A percentile compares a stretch with the other conserved stretches of the same genome.
These are phyloP conservation scores for Brachionus asplanchnoidis DNA, from an alignment of 1,140 invertebrate genomes.

Conservation along the genomic window DNA sequence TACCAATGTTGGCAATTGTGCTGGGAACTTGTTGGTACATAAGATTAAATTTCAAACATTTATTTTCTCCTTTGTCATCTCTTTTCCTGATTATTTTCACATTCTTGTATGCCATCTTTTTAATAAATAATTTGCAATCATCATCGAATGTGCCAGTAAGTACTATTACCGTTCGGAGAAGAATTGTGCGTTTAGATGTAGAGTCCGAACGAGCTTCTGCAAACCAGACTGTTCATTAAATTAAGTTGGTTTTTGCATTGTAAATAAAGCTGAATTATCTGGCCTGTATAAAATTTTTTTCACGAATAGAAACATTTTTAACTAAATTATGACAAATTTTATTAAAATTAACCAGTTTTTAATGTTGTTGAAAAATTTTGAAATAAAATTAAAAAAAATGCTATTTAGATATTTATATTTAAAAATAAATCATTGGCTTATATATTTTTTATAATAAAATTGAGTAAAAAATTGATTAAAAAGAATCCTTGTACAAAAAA, in stretches of 20 bases:
- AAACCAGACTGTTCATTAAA: background rate
- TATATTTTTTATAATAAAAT: background rate
- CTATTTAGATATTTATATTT: background rate
- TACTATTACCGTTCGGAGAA: background rate
- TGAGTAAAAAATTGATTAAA: background rate
- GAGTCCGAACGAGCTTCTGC: background rate
- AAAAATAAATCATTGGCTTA: background rate
- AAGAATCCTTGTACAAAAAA: too few relatives aligned
- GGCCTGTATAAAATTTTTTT: background rate
- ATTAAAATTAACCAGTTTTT: background rate
- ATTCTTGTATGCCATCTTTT: constrained; percentile 28
- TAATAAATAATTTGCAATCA: constrained; percentile 25
- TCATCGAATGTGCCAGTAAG: background rate
- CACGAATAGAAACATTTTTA: background rate
- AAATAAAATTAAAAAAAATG: background rate
- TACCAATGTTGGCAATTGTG: constrained; percentile 16
- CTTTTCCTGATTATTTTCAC: constrained; percentile 25
- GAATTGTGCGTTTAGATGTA: background rate
- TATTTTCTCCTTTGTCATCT: constrained; percentile 40
- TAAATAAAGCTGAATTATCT: background rate
- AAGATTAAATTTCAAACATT: constrained; percentile 16
- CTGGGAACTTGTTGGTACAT: constrained; percentile 36
- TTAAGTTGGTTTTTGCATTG: background rate
- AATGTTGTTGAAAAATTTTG: background rate
- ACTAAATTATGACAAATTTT: background rate